phyloP scores from a whole-genome alignment of 2,888 invertebrate species.

The Watsonalla cultraria region DNA sequence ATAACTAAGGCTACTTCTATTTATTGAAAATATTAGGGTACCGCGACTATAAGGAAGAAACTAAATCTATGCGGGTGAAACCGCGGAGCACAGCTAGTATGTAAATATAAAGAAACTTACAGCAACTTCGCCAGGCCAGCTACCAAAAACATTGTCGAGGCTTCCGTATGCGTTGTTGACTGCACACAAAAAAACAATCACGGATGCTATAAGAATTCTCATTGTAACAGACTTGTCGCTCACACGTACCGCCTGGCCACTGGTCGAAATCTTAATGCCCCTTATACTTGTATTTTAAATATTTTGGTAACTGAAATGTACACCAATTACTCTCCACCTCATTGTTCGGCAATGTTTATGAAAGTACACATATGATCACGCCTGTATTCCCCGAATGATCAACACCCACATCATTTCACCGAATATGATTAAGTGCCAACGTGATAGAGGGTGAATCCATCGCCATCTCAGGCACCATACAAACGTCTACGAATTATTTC shows the following conservation, averaged over 20 bases:
- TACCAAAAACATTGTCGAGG: slow-evolving; percentile 11
- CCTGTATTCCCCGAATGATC: no score
- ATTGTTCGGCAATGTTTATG: not conserved
- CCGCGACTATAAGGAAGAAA: no score
- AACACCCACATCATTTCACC: no score
- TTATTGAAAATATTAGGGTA: no score
- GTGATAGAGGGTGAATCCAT: no score
- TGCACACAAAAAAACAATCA: slow-evolving; percentile 4
- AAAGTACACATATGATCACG: no score
- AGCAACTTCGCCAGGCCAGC: slow-evolving; percentile 11
- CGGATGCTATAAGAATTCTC: not conserved
- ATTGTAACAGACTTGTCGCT: not conserved
- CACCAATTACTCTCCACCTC: not conserved
- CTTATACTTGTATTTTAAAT: not conserved
- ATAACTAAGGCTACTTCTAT: no score
- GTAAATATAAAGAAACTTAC: slow-evolving; percentile 13
- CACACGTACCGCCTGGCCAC: not conserved
- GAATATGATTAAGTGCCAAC: no score
- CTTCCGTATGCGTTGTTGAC: slow-evolving; percentile 9
- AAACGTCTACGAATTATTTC: no score
- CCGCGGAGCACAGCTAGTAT: no score
- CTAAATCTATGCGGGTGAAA: no score
- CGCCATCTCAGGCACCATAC: no score
- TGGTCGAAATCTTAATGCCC: not conserved
- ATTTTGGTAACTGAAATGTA: not conserved